Conservation (phyloP, 2,113 vertebrate genomes). For the Toxostoma redivivum region DNA sequence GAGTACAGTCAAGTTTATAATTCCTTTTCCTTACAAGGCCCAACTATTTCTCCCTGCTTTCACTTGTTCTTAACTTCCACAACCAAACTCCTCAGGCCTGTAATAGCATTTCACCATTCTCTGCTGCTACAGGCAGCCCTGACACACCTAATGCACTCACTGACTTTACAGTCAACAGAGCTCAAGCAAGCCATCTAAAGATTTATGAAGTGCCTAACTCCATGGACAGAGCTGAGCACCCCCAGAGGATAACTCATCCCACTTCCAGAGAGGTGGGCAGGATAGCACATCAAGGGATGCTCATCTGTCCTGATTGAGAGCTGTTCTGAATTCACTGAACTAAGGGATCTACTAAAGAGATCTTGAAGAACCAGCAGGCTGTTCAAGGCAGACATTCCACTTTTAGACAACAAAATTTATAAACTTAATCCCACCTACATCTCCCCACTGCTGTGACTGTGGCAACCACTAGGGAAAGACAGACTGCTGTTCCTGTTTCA, state of each 20-base stretch:
- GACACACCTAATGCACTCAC: background rate
- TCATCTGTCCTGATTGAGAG: background rate
- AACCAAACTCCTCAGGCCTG: background rate
- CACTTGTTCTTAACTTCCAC: background rate
- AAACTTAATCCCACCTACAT: background rate
- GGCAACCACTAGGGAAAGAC: background rate
- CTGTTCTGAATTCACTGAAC: background rate
- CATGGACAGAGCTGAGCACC: background rate
- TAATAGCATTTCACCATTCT: background rate
- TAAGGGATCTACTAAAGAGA: background rate
- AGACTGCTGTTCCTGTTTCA: background rate
- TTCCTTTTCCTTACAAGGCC: background rate
- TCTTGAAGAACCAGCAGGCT: background rate
- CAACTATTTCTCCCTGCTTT: background rate
- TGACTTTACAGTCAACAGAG: background rate
- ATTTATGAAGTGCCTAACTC: background rate
- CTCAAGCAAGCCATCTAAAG: background rate
- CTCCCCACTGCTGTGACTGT: background rate
- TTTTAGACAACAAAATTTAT: background rate
- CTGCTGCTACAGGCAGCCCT: background rate
- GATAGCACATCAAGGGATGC: background rate
- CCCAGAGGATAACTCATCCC: fast-evolving
- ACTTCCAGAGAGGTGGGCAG: background rate
- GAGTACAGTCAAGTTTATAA: background rate
- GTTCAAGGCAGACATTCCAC: background rate